phyloP scores from a whole-genome alignment of 2,888 invertebrate genomes.

The Hirtodrosophila cameraria region DNA sequence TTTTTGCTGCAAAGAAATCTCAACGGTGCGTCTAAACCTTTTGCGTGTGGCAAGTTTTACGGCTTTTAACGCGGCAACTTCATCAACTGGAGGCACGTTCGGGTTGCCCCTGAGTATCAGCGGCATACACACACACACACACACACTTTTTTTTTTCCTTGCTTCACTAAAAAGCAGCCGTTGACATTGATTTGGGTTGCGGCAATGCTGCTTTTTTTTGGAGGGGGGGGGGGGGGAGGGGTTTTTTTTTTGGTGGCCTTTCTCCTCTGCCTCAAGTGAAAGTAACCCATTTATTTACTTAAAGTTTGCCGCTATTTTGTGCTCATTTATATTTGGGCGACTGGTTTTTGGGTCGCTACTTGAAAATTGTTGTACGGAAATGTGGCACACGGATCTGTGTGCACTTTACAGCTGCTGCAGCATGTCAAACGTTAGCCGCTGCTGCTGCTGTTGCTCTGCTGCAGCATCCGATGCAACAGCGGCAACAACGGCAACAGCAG shows the following conservation, averaged over 20 bases:
- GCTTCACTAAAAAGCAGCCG: constrained; percentile 37
- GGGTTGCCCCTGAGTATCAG: constrained; percentile 4
- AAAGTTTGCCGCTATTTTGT: constrained; percentile 50
- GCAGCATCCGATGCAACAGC: constrained; percentile 7
- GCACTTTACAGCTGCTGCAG: constrained; percentile 29
- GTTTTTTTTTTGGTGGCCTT: no score
- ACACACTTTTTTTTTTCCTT: constrained; percentile 3
- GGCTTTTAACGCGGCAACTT: constrained; percentile 75
- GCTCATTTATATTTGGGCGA: constrained; percentile 43
- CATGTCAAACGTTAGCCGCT: constrained; percentile 42
- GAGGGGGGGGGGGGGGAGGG: no score
- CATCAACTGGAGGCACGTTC: constrained; percentile 66
- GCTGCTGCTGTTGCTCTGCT: constrained; percentile 18
- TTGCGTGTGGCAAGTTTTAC: constrained; percentile 64
- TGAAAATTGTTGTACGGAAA: constrained; percentile 38
- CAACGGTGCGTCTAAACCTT: constrained; percentile 65
- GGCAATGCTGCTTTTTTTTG: no score
- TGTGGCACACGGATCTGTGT: constrained; percentile 39
- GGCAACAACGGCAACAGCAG: constrained; percentile 37
- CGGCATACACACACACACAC: no score
- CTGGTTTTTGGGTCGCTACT: constrained; percentile 43
- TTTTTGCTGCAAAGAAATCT: constrained; percentile 45
- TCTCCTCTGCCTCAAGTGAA: constrained; percentile 34
- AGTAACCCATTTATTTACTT: constrained; percentile 78
- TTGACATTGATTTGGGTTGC: constrained; percentile 76